Conservation (phyloP, 2,113 vertebrate genomes). For the Urocitellus parryii region DNA sequence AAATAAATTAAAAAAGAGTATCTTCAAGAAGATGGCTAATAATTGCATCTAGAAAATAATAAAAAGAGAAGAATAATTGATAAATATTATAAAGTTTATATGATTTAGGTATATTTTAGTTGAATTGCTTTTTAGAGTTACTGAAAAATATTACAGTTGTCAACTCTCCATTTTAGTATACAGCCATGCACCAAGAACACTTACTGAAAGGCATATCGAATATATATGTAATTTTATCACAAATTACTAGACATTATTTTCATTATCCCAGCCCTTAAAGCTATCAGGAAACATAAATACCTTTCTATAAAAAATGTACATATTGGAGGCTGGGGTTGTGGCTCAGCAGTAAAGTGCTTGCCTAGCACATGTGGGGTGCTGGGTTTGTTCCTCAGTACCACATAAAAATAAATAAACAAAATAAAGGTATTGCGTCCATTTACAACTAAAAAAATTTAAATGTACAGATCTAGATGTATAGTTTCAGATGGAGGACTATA, state of each 20-base stretch:
- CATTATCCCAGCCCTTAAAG: slow-evolving; percentile 7
- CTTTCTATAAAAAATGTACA: background rate
- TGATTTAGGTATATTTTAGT: background rate
- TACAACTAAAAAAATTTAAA: background rate
- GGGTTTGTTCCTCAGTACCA: too few relatives aligned
- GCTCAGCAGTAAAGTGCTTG: too few relatives aligned
- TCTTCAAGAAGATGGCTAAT: background rate
- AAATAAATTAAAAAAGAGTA: background rate
- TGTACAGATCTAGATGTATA: background rate
- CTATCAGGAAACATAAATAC: slow-evolving; percentile 8
- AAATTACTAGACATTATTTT: slow-evolving; percentile 12
- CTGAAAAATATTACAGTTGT: background rate
- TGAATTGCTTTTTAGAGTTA: background rate
- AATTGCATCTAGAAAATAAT: slow-evolving; percentile 6
- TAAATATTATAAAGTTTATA: slow-evolving; percentile 5
- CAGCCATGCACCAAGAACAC: background rate
- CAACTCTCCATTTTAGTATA: background rate
- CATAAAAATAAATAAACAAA: too few relatives aligned
- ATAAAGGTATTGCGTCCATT: too few relatives aligned
- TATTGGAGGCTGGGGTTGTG: too few relatives aligned
- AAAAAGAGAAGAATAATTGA: background rate
- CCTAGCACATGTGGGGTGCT: too few relatives aligned
- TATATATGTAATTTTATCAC: slow-evolving; percentile 28
- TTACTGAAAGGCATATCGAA: background rate
- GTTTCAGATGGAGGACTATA: slow-evolving; percentile 10